These are phyloP conservation scores for Diarsia mendica DNA, from an alignment of 2,888 invertebrate species.

Conservation along the genomic window DNA sequence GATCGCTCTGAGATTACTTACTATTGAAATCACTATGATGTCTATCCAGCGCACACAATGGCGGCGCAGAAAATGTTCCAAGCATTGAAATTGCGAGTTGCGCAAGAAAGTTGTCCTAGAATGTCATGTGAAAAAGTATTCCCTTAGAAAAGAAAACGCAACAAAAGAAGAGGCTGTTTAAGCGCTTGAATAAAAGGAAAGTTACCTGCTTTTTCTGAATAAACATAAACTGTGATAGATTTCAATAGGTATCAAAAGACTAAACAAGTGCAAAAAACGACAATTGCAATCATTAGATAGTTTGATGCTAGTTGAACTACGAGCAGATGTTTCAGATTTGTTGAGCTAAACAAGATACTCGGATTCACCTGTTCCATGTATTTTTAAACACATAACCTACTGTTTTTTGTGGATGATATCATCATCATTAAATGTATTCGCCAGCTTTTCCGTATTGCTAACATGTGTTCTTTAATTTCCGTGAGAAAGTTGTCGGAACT, in stretches of 20 bases:
- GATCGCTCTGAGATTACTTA: constrained; percentile 50
- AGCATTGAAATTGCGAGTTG: constrained; percentile 57
- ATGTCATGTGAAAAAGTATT: constrained; percentile 49
- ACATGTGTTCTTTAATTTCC: constrained; percentile 51
- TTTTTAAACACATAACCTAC: constrained; percentile 75
- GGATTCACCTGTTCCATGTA: constrained; percentile 77
- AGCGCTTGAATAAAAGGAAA: constrained; percentile 36
- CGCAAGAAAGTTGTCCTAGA: constrained; percentile 52
- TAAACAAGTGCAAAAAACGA: constrained; percentile 28
- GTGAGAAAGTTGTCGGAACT: constrained; percentile 55
- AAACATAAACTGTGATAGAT: constrained; percentile 20
- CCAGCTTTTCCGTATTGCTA: constrained; percentile 59
- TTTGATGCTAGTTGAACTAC: constrained; percentile 56
- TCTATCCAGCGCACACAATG: constrained; percentile 54
- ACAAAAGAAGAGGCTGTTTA: constrained; percentile 49
- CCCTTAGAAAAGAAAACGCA: constrained; percentile 47
- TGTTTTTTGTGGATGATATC: constrained; percentile 74
- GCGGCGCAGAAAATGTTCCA: constrained; percentile 40
- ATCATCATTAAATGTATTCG: constrained; percentile 70
- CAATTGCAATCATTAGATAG: constrained; percentile 55
- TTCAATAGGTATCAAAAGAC: constrained; percentile 14
- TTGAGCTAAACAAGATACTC: constrained; percentile 75
- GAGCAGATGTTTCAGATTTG: constrained; percentile 75
- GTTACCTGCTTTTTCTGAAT: constrained; percentile 3
- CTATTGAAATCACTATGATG: constrained; percentile 55